phyloP scores from a whole-genome alignment of 2,888 invertebrate species.

The Psylliodes chrysocephalus region DNA sequence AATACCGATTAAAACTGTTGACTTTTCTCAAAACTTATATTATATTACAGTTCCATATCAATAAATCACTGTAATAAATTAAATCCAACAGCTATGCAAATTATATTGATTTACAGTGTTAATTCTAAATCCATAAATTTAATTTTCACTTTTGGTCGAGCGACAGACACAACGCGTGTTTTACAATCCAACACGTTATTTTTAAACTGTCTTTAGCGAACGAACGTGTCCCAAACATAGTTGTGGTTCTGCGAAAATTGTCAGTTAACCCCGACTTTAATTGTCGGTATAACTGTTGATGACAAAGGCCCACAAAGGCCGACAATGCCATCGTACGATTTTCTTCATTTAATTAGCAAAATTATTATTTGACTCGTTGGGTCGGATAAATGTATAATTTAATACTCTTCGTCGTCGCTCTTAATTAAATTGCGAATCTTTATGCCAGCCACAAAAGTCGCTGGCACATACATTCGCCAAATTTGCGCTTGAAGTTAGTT shows the following conservation, averaged over 20 bases:
- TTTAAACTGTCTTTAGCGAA: not conserved
- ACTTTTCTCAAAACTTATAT: no score
- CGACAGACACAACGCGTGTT: not conserved
- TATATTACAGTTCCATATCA: no score
- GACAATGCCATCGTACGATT: constrained; percentile 23
- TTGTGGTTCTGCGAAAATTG: constrained; percentile 23
- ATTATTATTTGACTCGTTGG: constrained; percentile 31
- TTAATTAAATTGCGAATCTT: constrained; percentile 31
- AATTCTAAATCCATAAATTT: not conserved
- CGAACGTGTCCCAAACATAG: not conserved
- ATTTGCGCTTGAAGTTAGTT: constrained; percentile 6
- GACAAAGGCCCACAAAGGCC: constrained; percentile 18
- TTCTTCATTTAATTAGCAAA: constrained; percentile 29
- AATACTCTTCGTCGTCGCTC: constrained; percentile 15
- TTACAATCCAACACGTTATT: not conserved
- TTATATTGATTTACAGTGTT: not conserved
- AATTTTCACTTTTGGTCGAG: not conserved
- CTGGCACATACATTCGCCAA: not conserved
- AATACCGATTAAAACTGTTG: no score
- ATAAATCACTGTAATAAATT: no score
- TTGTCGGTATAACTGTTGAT: constrained; percentile 26
- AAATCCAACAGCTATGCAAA: not conserved
- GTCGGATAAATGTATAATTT: constrained; percentile 27
- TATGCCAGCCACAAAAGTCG: constrained; percentile 24
- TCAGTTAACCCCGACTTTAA: constrained; percentile 23